These are phyloP conservation scores for Sesamia inferens DNA, from an alignment of 2,888 invertebrate genomes.

Conservation along the genomic window DNA sequence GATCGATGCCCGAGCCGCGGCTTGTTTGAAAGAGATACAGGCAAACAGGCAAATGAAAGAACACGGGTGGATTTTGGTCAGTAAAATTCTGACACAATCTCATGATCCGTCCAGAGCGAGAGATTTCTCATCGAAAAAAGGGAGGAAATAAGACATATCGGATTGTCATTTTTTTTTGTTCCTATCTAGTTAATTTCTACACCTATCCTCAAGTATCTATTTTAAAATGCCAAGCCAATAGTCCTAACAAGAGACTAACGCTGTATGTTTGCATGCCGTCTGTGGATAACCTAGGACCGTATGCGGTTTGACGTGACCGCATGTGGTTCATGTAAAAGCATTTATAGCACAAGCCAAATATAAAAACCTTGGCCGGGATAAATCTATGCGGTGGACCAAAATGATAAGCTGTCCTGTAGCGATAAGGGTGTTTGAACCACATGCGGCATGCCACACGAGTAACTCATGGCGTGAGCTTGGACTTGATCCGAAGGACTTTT, in stretches of 20 bases:
- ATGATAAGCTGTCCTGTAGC: not conserved
- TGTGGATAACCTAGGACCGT: not conserved
- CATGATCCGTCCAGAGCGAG: too few relatives aligned
- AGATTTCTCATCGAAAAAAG: too few relatives aligned
- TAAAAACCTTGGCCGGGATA: not conserved
- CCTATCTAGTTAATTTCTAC: slow-evolving; percentile 6
- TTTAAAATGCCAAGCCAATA: not conserved
- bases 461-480: not conserved
- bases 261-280: not conserved
- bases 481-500: slow-evolving; percentile 4
- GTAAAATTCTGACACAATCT: too few relatives aligned
- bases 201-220: not conserved
- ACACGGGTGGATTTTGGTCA: too few relatives aligned
- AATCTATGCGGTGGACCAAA: not conserved
- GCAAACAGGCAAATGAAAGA: too few relatives aligned
- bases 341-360: not conserved
- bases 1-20: too few relatives aligned
- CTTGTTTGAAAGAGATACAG: too few relatives aligned
- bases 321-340: slow-evolving; percentile 8
- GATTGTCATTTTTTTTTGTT: not conserved
- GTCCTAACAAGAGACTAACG: not conserved
- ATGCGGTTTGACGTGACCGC: not conserved
- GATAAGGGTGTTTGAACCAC: not conserved
- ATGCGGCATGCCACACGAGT: slow-evolving; percentile 6
- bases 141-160: slow-evolving; percentile 4